Percentiles rank a stretch among this genome's conserved stretches.
Conservation (phyloP, 2,888 invertebrate species). For the Seira sanloemensis region DNA sequence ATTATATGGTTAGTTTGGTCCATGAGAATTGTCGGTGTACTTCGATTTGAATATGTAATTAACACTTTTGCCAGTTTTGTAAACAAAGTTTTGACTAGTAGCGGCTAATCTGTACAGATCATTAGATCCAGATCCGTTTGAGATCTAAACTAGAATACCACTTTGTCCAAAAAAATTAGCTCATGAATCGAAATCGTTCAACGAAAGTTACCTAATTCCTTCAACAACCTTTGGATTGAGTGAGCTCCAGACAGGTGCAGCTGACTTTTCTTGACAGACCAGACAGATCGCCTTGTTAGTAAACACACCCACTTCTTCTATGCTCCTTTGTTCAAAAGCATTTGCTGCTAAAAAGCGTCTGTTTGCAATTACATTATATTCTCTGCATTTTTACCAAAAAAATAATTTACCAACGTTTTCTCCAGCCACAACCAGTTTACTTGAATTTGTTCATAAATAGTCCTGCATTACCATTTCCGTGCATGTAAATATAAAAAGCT, state of each 20-base stretch:
- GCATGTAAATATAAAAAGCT: too few species aligned
- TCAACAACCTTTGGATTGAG: background rate
- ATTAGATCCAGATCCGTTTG: too few species aligned
- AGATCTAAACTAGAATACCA: too few species aligned
- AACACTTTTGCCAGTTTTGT: background rate
- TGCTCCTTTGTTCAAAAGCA: constrained; percentile 12
- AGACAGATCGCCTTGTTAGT: constrained; percentile 34
- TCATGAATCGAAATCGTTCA: background rate
- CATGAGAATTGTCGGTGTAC: background rate
- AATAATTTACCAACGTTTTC: too few species aligned
- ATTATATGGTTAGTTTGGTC: background rate
- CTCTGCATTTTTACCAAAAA: too few species aligned
- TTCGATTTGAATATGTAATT: background rate
- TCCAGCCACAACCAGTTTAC: too few species aligned
- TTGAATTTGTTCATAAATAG: too few species aligned
- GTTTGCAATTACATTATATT: too few species aligned
- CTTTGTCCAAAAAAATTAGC: background rate
- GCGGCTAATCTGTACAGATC: background rate
- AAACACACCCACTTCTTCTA: constrained; percentile 31
- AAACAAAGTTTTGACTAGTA: background rate
- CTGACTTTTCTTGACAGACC: background rate
- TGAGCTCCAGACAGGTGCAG: background rate
- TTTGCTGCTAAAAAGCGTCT: too few species aligned
- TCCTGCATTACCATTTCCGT: too few species aligned
- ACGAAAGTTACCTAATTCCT: background rate